Evolutionary conservation across 2,797 vertebrate species (phyloP), one percentile per base, ranked within the genome.

Genomic region (Myotis findleyi): DNA sequence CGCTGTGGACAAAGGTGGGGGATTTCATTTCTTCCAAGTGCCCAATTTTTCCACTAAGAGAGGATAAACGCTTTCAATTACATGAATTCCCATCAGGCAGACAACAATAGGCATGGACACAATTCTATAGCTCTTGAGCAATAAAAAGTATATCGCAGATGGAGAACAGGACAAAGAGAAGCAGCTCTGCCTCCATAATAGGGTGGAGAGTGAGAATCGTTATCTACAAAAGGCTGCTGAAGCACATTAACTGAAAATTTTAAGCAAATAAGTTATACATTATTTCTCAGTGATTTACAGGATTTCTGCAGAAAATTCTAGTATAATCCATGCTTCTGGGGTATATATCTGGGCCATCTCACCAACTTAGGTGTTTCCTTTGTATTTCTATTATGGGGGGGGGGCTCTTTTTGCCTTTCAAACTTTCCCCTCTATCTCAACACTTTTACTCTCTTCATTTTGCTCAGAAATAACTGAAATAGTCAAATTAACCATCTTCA

Each of bases 181-280:
- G 95, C 64, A 85, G 89, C 20, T 59, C 82, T 90, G 96, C 21
- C 41, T 91, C 80, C 57, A 59, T 62, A 97, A 98, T 93, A 30
- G 95, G n/a, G 87, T 36, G 71, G 59, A 86, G 91, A 88, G 51
- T 49, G 94, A 6, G 7, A 30, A 53, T 87, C 1, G 44, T 96
- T 76, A 91, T 96, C 97, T 95, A 79, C 27, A 95, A 93, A 97
- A 73, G 47, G 93, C 69, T 1, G 5, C 69, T 6, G 88, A 96
- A 96, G 91, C 76, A 11, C 92, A 96, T 97, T 97, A 96, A 69
- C 90, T 16, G 92, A 57, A 97, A 92, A 96, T 96, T 96, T 97
- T 97, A 97, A 95, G 96, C 97, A 97, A 97, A 97, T 97, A 95
- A 93, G 94, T 97, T 96, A 73, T 27, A 80, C 49, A 53, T 80